phyloP scores from a whole-genome alignment of 92 coral and sea anemone species.

The Bergia puertoricense region DNA sequence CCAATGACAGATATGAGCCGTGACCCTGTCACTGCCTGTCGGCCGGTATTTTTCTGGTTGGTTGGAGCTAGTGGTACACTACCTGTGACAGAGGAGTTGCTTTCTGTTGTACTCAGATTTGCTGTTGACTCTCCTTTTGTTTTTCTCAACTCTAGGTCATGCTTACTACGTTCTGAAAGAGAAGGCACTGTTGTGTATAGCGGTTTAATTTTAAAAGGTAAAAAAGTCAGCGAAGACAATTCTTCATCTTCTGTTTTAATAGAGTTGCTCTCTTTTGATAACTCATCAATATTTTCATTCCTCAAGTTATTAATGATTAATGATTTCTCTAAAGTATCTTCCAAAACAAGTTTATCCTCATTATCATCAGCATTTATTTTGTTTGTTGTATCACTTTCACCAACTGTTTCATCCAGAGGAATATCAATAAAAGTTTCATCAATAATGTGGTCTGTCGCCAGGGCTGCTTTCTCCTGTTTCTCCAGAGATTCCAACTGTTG shows the following conservation, averaged over 20 bases:
- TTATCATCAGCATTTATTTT: too few species aligned
- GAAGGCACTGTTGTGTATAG: conserved; percentile 68
- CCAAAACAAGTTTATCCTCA: background rate
- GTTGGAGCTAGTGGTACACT: background rate
- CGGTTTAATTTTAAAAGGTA: conserved; percentile 82
- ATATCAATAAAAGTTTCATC: conserved; percentile 95
- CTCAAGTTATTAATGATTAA: background rate
- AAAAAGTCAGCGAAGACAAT: conserved; percentile 51
- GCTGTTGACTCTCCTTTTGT: conserved; percentile 1
- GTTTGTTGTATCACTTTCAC: background rate
- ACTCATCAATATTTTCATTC: conserved; percentile 28
- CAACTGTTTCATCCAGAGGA: conserved; percentile 68
- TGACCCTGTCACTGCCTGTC: background rate
- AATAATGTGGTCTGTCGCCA: conserved; percentile 63
- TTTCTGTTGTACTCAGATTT: conserved; percentile 12
- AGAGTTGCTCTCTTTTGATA: conserved; percentile 18
- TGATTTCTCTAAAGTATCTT: background rate
- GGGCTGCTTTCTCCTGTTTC: conserved; percentile 65
- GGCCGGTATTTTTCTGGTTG: background rate
- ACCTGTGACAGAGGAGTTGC: background rate
- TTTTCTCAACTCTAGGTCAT: conserved; percentile 55
- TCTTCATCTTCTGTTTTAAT: conserved; percentile 21
- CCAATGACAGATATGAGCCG: background rate
- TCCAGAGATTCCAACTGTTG: conserved; percentile 85
- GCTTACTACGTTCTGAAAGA: conserved; percentile 79